phyloP scores from a whole-genome alignment of 2,888 invertebrate genomes.

The Euproctis similis region DNA sequence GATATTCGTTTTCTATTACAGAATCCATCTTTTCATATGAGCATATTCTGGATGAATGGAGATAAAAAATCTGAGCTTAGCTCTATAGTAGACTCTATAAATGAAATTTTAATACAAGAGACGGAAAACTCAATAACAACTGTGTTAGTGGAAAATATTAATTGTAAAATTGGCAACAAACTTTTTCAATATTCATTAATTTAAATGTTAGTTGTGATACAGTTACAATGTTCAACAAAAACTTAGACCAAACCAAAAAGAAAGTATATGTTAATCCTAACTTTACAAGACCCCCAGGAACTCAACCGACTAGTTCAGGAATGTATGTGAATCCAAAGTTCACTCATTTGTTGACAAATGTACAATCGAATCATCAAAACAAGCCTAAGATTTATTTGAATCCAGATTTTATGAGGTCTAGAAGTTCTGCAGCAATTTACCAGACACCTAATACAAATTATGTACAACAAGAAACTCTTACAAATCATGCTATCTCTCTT shows the following conservation, averaged over 20 bases:
- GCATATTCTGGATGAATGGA: constrained; percentile 86
- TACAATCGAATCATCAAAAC: constrained; percentile 10
- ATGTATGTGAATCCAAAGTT: constrained; percentile 56
- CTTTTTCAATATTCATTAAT: constrained; percentile 75
- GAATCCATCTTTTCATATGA: constrained; percentile 90
- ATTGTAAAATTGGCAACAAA: constrained; percentile 87
- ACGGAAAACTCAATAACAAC: constrained; percentile 48
- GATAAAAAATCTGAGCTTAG: constrained; percentile 74
- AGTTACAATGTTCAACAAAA: constrained; percentile 15
- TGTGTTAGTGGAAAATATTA: constrained; percentile 70
- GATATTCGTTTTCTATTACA: constrained; percentile 50
- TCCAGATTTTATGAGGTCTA: constrained; percentile 53
- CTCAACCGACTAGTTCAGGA: constrained; percentile 13
- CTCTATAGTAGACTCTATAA: constrained; percentile 65
- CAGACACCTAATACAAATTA: background rate
- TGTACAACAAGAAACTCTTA: background rate
- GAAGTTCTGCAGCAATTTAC: background rate
- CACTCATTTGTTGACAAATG: constrained; percentile 23
- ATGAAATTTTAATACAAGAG: constrained; percentile 46
- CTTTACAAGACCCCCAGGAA: constrained; percentile 36
- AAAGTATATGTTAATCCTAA: constrained; percentile 64
- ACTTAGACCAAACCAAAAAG: constrained; percentile 23
- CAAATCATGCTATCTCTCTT: background rate
- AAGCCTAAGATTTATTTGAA: constrained; percentile 63
- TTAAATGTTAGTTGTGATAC: constrained; percentile 27